Conservation (phyloP, 1,140 invertebrate genomes). For the Portunus trituberculatus region DNA sequence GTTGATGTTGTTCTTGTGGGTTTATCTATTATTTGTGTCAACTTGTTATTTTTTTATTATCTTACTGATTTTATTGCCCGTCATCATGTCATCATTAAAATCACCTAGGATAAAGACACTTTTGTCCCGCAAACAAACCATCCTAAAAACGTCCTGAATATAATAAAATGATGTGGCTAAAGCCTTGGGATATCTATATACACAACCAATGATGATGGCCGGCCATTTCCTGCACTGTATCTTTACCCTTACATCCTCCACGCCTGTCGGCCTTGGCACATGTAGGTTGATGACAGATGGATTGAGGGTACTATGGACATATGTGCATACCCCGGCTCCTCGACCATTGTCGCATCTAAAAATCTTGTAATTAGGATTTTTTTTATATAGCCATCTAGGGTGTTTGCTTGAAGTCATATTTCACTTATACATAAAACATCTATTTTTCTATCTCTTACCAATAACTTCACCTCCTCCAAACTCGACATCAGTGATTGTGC, state of each 20-base stretch:
- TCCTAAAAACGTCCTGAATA: background rate
- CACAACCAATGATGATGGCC: background rate
- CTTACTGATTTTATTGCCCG: no score
- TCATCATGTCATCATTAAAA: no score
- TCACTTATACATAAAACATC: background rate
- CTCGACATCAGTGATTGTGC: background rate
- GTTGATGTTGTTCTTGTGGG: no score
- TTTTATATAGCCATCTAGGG: background rate
- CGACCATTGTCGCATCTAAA: conserved; percentile 24
- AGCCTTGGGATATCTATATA: conserved; percentile 1
- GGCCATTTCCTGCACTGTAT: background rate
- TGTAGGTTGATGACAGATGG: background rate
- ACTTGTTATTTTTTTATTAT: no score
- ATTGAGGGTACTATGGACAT: background rate
- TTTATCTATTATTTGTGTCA: no score
- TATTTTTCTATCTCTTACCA: background rate
- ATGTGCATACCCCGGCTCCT: background rate
- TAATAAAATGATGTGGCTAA: background rate
- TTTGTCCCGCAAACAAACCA: background rate
- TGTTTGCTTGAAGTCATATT: background rate
- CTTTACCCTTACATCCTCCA: background rate
- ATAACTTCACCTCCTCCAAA: background rate
- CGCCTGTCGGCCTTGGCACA: background rate
- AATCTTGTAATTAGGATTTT: background rate
- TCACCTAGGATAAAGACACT: no score